These are phyloP conservation scores for Peribatodes rhomboidaria DNA, from an alignment of 2,888 invertebrate genomes.

Conservation along the genomic window DNA sequence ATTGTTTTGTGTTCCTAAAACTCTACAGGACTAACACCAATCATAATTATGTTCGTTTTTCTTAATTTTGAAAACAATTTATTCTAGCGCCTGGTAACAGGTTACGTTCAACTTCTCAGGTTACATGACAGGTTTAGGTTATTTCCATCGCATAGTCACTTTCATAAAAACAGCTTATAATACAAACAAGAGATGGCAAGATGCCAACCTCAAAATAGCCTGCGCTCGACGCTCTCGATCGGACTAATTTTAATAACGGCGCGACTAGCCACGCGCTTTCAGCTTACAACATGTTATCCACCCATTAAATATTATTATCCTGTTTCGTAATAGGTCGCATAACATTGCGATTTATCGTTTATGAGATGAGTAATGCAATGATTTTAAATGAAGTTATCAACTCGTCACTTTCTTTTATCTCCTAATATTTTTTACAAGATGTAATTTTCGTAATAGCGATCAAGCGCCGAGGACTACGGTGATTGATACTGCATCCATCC, in stretches of 20 bases:
- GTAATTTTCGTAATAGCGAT: constrained; percentile 83
- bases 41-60: constrained; percentile 13
- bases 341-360: constrained; percentile 42
- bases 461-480: constrained; percentile 92
- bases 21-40: constrained; percentile 26
- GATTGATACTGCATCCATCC: constrained; percentile 92
- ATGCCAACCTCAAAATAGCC: constrained; percentile 82
- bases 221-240: constrained; percentile 80
- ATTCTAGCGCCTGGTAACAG: constrained; percentile 43
- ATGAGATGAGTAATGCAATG: constrained; percentile 38
- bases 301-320: constrained; percentile 45
- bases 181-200: constrained; percentile 85
- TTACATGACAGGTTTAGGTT: constrained; percentile 85
- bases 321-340: constrained; percentile 52
- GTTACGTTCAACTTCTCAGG: constrained; percentile 74
- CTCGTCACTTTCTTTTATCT: background rate
- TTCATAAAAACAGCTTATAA: constrained; percentile 87
- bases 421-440: background rate
- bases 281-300: constrained; percentile 71
- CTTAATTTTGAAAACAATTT: constrained; percentile 16
- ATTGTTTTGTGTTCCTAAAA: constrained; percentile 49
- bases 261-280: constrained; percentile 66
- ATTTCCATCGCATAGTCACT: constrained; percentile 85
- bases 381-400: background rate
- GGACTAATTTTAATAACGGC: constrained; percentile 83